Evolutionary conservation across 2,797 vertebrate genomes (phyloP).

Genomic region (Thalassophryne amazonica): DNA sequence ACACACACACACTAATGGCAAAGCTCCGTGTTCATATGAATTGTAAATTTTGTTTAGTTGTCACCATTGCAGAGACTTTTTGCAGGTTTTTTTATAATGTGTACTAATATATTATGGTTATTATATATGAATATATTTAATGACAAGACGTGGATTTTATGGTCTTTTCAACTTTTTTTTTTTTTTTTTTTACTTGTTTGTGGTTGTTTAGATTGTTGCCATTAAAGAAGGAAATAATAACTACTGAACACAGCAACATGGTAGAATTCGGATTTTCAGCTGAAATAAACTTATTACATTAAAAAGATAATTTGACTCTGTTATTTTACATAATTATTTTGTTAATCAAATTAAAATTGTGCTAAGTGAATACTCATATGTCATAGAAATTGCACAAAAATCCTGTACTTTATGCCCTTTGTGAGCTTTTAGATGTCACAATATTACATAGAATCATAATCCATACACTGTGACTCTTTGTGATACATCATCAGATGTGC

Average conservation of each 20-base stretch:
- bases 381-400: too few relatives aligned
- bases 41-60: constrained; percentile 96
- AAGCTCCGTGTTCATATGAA: constrained; percentile 89
- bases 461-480: too few relatives aligned
- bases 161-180: constrained; percentile 65
- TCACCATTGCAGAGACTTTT: constrained; percentile 84
- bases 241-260: constrained; percentile 86
- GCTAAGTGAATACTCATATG: too few relatives aligned
- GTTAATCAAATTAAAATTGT: neutral
- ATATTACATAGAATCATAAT: too few relatives aligned
- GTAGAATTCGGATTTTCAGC: constrained; percentile 90
- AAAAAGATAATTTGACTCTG: constrained; percentile 28
- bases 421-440: too few relatives aligned
- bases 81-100: constrained; percentile 91
- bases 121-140: constrained; percentile 99
- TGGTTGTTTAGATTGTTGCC: constrained; percentile 85
- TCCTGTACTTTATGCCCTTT: too few relatives aligned
- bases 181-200: constrained; percentile 59
- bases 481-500: too few relatives aligned
- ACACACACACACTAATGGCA: constrained; percentile 55
- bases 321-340: constrained; percentile 10
- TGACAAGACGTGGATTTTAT: constrained; percentile 94
- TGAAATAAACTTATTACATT: constrained; percentile 92
- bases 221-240: constrained; percentile 89
- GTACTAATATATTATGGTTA: constrained; percentile 99